These are phyloP conservation scores for Tetranychus truncatus DNA, from an alignment of 2,888 invertebrate species.

Conservation along the genomic window DNA sequence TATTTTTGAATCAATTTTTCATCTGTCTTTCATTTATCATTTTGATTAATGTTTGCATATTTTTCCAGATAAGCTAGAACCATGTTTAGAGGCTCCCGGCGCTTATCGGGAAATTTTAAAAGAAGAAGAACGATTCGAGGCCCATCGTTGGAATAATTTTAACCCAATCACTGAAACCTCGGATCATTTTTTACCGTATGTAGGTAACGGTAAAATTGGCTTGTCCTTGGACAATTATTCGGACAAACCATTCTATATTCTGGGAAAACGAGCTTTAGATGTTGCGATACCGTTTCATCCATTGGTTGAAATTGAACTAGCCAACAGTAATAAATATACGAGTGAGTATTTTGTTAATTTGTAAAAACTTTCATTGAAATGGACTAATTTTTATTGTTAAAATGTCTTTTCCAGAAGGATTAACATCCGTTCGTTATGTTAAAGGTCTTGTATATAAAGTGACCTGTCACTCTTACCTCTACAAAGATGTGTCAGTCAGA, in stretches of 20 bases:
- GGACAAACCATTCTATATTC: conserved; percentile 46
- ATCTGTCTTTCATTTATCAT: not conserved
- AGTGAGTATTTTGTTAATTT: not conserved
- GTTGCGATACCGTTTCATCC: conserved; percentile 50
- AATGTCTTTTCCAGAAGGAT: not conserved
- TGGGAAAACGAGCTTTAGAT: conserved; percentile 41
- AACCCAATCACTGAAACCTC: not conserved
- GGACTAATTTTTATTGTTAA: too few relatives aligned
- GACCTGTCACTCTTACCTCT: conserved; percentile 45
- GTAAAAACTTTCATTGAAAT: not conserved
- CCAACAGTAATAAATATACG: not conserved
- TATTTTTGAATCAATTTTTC: too few relatives aligned
- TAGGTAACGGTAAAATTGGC: conserved; percentile 48
- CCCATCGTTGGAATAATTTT: not conserved
- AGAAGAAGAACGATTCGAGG: not conserved
- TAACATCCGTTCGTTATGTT: conserved; percentile 32
- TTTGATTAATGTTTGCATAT: not conserved
- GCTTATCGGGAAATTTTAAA: not conserved
- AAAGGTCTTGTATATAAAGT: conserved; percentile 50
- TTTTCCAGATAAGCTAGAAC: not conserved
- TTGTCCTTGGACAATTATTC: conserved; percentile 40
- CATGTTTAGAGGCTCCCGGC: not conserved
- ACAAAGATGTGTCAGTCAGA: conserved; percentile 23
- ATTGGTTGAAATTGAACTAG: conserved; percentile 34
- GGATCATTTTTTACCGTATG: conserved; percentile 36